phyloP scores from a whole-genome alignment of 1,140 invertebrate species.

The Adelges cooleyi region DNA sequence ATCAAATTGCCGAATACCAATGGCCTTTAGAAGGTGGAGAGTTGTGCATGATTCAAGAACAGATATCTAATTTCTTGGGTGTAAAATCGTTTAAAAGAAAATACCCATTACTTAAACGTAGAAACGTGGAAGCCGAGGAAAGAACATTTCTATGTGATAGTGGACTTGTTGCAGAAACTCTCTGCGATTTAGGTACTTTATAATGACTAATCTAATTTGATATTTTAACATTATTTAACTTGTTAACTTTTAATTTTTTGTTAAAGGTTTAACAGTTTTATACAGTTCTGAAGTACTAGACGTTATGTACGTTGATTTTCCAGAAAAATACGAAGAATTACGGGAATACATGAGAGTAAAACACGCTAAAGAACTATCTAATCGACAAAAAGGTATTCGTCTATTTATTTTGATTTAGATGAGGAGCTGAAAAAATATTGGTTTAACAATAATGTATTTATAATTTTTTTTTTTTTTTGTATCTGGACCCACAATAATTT shows the following conservation, averaged over 20 bases:
- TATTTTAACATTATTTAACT: neutral
- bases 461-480: neutral
- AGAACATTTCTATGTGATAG: constrained; percentile 73
- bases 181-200: constrained; percentile 72
- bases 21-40: constrained; percentile 72
- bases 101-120: constrained; percentile 77
- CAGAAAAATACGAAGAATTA: constrained; percentile 89
- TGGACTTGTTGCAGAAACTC: constrained; percentile 75
- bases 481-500: too few relatives aligned
- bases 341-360: constrained; percentile 67
- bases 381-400: constrained; percentile 50
- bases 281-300: constrained; percentile 83
- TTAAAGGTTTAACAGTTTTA: constrained; percentile 73
- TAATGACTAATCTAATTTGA: neutral
- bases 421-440: too few relatives aligned
- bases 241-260: neutral
- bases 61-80: constrained; percentile 81
- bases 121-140: constrained; percentile 79
- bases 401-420: neutral
- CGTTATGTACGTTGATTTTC: constrained; percentile 89
- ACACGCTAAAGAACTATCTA: constrained; percentile 58
- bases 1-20: constrained; percentile 84
- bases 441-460: neutral
- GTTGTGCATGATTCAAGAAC: constrained; percentile 78
- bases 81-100: constrained; percentile 92